Conservation (phyloP, 2,797 vertebrate species). For the Periparus ater region DNA sequence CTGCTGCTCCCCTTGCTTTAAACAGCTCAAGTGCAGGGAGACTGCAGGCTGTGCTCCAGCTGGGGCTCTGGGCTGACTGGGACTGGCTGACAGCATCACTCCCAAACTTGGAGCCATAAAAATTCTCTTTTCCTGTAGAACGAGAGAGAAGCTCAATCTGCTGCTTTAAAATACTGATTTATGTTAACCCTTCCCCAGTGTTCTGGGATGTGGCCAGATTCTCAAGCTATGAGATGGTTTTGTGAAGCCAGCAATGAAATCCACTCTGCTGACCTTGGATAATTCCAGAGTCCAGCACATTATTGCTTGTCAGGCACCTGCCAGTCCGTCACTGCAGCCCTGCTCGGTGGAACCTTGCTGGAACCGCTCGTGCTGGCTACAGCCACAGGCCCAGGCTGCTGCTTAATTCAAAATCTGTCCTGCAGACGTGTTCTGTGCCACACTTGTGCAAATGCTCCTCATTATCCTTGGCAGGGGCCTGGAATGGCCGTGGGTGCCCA, state of each 20-base stretch:
- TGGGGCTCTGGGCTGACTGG: background rate
- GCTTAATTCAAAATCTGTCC: accelerated
- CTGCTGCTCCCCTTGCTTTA: background rate
- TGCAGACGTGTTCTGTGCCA: background rate
- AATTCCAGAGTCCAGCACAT: too few species aligned
- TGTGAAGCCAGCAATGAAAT: background rate
- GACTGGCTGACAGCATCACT: background rate
- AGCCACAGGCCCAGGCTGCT: background rate
- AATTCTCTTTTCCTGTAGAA: background rate
- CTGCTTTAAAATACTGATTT: background rate
- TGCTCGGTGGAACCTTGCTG: accelerated
- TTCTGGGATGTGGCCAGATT: background rate
- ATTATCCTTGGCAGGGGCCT: background rate
- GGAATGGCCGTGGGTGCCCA: accelerated
- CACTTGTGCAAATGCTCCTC: accelerated
- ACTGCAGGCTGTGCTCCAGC: background rate
- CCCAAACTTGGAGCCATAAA: background rate
- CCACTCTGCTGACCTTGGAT: background rate
- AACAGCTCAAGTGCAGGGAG: background rate
- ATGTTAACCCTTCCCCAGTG: background rate
- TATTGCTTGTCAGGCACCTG: background rate
- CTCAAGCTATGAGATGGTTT: accelerated
- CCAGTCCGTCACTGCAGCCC: background rate
- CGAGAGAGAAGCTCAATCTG: background rate
- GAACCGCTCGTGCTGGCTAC: accelerated